These are phyloP conservation scores for Luffia ferchaultella DNA, from an alignment of 2,888 invertebrate species.

Conservation along the genomic window DNA sequence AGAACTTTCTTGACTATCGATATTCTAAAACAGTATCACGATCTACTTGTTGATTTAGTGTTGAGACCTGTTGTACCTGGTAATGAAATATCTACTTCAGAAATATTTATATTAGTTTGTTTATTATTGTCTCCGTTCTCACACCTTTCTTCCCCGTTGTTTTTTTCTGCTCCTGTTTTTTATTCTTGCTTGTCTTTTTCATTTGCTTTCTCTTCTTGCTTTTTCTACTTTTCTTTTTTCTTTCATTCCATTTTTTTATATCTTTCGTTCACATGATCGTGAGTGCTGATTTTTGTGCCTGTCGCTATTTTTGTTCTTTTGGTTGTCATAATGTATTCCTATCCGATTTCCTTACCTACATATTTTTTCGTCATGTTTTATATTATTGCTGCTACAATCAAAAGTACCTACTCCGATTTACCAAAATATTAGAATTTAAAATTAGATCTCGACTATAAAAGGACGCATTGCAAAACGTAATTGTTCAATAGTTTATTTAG, in stretches of 20 bases:
- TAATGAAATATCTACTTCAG: slow-evolving; percentile 8
- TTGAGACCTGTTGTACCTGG: background rate
- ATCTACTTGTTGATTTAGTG: slow-evolving; percentile 8
- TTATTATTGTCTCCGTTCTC: slow-evolving; percentile 3
- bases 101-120: slow-evolving; percentile 7
- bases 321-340: background rate
- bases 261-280: slow-evolving; percentile 11
- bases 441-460: background rate
- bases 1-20: slow-evolving; percentile 7
- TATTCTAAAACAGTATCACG: slow-evolving; percentile 10
- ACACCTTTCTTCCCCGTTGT: slow-evolving; percentile 5
- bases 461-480: background rate
- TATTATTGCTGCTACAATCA: background rate
- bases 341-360: background rate
- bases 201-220: slow-evolving; percentile 2
- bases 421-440: background rate
- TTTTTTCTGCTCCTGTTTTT: slow-evolving; percentile 6
- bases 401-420: background rate
- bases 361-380: background rate
- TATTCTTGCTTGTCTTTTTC: slow-evolving; percentile 5
- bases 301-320: slow-evolving; percentile 11
- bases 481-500: background rate
- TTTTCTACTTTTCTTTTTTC: slow-evolving; percentile 8
- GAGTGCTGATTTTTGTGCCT: slow-evolving; percentile 11
- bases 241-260: slow-evolving; percentile 7